These are phyloP conservation scores for Halocaridina rubra DNA, from an alignment of 2,888 invertebrate species.

Conservation along the genomic window DNA sequence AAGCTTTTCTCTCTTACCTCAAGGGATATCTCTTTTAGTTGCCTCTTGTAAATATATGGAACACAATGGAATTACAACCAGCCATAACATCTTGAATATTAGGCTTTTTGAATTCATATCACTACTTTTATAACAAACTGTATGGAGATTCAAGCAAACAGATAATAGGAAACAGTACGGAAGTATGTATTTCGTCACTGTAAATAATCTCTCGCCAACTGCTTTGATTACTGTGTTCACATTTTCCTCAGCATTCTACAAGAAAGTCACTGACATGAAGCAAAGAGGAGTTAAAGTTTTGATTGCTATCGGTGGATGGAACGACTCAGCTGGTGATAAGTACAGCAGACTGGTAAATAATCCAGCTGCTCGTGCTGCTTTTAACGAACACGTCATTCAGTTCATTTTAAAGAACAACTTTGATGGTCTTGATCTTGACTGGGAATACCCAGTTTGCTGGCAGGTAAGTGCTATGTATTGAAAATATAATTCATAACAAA, in stretches of 20 bases:
- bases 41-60: too few species aligned
- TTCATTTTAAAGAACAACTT: constrained; percentile 81
- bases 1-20: too few species aligned
- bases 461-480: too few species aligned
- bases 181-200: too few species aligned
- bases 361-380: constrained; percentile 74
- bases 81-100: too few species aligned
- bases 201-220: neutral
- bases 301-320: constrained; percentile 85
- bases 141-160: too few species aligned
- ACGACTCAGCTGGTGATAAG: constrained; percentile 82
- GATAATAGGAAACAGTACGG: too few species aligned
- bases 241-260: constrained; percentile 77
- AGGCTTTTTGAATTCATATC: too few species aligned
- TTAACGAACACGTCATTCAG: constrained; percentile 76
- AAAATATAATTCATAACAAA: too few species aligned
- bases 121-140: too few species aligned
- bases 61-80: too few species aligned
- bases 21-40: too few species aligned
- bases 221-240: neutral
- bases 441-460: constrained; percentile 90
- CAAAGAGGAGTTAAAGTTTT: constrained; percentile 82
- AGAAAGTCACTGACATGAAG: constrained; percentile 79
- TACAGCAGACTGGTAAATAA: constrained; percentile 78
- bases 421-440: constrained; percentile 87